A percentile compares a stretch with the other conserved stretches of the same genome.
Conservation (phyloP, 2,113 vertebrate genomes). For the Nettapus auritus region DNA sequence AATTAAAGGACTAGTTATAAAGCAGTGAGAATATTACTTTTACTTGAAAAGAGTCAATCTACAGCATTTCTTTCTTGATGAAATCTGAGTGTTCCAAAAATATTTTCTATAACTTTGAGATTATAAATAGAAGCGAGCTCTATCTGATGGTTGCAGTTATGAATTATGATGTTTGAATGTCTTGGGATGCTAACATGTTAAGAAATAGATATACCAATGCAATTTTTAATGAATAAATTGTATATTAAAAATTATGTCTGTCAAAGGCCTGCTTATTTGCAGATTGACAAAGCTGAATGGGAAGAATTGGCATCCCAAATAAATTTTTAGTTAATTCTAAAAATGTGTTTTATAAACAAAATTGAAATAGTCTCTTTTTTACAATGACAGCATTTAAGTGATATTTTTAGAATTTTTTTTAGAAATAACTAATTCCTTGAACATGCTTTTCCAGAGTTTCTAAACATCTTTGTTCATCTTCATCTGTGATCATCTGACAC, state of each 20-base stretch:
- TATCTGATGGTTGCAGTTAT: background rate
- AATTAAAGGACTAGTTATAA: background rate
- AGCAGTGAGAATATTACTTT: background rate
- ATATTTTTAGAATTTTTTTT: background rate
- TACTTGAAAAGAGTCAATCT: background rate
- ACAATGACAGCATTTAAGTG: background rate
- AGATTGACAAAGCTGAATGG: background rate
- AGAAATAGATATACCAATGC: background rate
- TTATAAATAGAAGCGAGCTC: background rate
- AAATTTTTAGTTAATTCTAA: background rate
- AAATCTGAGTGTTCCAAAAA: background rate
- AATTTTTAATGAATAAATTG: background rate
- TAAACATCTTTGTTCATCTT: background rate
- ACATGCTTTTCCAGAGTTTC: background rate
- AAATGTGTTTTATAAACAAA: background rate
- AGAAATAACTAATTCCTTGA: background rate
- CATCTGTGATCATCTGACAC: background rate
- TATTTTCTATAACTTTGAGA: background rate
- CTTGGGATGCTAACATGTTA: background rate
- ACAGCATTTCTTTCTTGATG: background rate
- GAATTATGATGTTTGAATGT: background rate
- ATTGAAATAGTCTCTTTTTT: background rate
- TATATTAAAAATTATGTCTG: background rate
- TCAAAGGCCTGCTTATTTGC: background rate
- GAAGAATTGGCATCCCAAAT: background rate